Evolutionary conservation across 2,797 vertebrate species (phyloP).

Genomic region (Cheirogaleus major): DNA sequence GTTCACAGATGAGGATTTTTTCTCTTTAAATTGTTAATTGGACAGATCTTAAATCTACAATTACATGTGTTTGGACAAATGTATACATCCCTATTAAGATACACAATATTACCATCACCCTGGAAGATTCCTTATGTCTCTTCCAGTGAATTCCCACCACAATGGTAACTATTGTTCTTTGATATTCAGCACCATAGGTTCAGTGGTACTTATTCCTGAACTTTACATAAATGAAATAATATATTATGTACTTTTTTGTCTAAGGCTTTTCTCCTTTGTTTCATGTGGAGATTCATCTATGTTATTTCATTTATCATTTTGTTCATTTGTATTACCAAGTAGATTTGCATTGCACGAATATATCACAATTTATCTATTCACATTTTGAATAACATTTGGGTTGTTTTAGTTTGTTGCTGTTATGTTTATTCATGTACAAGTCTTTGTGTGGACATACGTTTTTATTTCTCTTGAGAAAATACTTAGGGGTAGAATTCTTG

Average conservation of each 20-base stretch:
- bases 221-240: not conserved
- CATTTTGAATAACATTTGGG: not conserved
- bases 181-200: not conserved
- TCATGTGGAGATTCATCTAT: not conserved
- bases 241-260: not conserved
- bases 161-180: not conserved
- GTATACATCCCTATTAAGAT: not conserved
- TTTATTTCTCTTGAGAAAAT: not conserved
- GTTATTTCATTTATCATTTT: not conserved
- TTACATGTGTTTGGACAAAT: not conserved
- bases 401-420: not conserved
- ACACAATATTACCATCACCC: not conserved
- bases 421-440: not conserved
- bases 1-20: not conserved
- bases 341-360: not conserved
- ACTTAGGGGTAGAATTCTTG: not conserved
- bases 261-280: not conserved
- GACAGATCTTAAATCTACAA: not conserved
- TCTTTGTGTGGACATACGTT: not conserved
- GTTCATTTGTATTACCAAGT: not conserved
- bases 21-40: not conserved
- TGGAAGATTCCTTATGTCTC: not conserved
- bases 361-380: not conserved
- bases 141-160: not conserved
- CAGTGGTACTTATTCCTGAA: not conserved